phyloP scores from a whole-genome alignment of 2,113 vertebrate genomes.

The Corapipo altera region DNA sequence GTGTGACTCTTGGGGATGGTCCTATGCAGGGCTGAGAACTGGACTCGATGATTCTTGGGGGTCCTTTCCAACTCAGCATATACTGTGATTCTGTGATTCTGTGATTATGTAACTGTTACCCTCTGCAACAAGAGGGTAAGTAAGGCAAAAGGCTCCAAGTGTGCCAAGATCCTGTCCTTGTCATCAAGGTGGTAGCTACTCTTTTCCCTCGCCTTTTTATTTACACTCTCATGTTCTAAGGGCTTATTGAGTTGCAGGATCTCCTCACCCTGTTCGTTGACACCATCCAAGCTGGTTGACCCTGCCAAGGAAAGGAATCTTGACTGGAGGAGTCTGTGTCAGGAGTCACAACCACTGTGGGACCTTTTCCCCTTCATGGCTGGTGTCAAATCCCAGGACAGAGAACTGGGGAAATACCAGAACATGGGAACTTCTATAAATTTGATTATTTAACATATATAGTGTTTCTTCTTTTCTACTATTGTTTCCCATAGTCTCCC shows the following conservation, averaged over 20 bases:
- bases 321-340: fast-evolving
- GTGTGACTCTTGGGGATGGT: neutral
- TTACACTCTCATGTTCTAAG: neutral
- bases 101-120: neutral
- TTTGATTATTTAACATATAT: neutral
- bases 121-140: neutral
- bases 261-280: neutral
- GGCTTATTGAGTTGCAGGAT: neutral
- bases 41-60: neutral
- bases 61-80: neutral
- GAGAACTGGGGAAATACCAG: neutral
- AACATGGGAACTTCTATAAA: neutral
- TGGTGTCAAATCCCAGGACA: neutral
- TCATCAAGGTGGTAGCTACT: neutral
- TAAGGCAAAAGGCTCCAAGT: neutral
- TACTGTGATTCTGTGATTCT: neutral
- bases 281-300: neutral
- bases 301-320: fast-evolving
- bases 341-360: neutral
- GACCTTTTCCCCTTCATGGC: neutral
- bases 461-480: neutral
- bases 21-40: neutral
- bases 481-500: neutral
- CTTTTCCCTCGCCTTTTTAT: neutral
- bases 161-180: neutral